These are phyloP conservation scores for Dryococelus australis DNA, from an alignment of 2,888 invertebrate species.

Conservation along the genomic window DNA sequence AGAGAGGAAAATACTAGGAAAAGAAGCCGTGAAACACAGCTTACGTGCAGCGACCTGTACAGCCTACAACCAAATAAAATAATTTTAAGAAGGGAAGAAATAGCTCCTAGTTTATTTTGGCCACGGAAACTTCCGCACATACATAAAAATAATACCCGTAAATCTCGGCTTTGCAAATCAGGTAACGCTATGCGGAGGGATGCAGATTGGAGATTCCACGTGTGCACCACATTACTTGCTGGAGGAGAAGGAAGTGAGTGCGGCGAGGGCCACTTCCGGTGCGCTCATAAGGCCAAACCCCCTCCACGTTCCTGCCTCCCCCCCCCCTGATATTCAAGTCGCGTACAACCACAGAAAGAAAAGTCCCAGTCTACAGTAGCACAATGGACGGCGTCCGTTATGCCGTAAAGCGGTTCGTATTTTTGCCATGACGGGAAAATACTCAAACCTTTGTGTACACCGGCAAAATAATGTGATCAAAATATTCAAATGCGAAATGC, in stretches of 20 bases:
- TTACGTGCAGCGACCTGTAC: not conserved
- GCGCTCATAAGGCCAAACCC: not conserved
- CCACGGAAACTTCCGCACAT: too few relatives aligned
- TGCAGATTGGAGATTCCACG: not conserved
- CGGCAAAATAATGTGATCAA: too few relatives aligned
- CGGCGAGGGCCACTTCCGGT: slow-evolving; percentile 10
- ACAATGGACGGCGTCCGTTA: not conserved
- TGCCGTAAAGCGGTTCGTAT: too few relatives aligned
- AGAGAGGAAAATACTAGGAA: not conserved
- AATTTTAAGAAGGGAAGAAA: not conserved
- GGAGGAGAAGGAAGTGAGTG: not conserved
- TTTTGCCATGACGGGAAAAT: too few relatives aligned
- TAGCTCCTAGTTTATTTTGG: too few relatives aligned
- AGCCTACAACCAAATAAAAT: not conserved
- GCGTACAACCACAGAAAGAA: not conserved
- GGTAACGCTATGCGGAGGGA: not conserved
- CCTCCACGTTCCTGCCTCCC: not conserved
- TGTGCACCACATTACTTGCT: not conserved
- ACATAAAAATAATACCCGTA: too few relatives aligned
- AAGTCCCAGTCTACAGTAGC: not conserved
- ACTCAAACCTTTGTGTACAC: too few relatives aligned
- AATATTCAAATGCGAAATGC: too few relatives aligned
- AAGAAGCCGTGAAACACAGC: not conserved
- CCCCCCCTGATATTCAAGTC: not conserved
- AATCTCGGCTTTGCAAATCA: not conserved